phyloP scores from a whole-genome alignment of 2,888 invertebrate species.

The Monoplex corrugatus region DNA sequence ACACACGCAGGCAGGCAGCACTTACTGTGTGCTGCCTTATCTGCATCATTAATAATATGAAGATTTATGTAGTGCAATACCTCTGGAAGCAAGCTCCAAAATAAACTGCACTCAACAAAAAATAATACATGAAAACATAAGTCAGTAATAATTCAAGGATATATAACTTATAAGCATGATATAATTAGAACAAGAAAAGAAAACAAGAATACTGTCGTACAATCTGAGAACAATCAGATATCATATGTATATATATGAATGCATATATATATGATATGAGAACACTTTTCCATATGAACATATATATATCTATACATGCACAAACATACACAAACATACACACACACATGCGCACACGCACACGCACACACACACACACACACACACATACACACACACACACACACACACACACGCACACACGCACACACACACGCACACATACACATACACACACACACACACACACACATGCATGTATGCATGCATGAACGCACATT shows the following conservation, averaged over 20 bases:
- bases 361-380: constrained; percentile 23
- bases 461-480: background rate
- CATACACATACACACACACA: background rate
- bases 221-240: too few relatives aligned
- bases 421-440: constrained; percentile 26
- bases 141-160: too few relatives aligned
- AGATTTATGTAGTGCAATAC: too few relatives aligned
- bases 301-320: background rate
- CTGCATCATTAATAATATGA: too few relatives aligned
- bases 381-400: constrained; percentile 36
- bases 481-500: background rate
- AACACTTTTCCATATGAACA: background rate
- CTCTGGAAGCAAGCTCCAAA: too few relatives aligned
- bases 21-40: too few relatives aligned
- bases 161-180: too few relatives aligned
- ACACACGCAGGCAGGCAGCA: too few relatives aligned
- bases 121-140: too few relatives aligned
- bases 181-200: too few relatives aligned
- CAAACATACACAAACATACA: background rate
- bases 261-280: background rate
- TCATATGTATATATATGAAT: background rate
- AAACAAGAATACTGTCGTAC: too few relatives aligned
- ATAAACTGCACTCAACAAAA: too few relatives aligned
- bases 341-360: background rate
- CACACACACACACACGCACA: constrained; percentile 39